Percentiles rank a stretch among this genome's conserved stretches.
Evolutionary conservation across 1,140 invertebrate species (phyloP).

Genomic region (Batillaria attramentaria): DNA sequence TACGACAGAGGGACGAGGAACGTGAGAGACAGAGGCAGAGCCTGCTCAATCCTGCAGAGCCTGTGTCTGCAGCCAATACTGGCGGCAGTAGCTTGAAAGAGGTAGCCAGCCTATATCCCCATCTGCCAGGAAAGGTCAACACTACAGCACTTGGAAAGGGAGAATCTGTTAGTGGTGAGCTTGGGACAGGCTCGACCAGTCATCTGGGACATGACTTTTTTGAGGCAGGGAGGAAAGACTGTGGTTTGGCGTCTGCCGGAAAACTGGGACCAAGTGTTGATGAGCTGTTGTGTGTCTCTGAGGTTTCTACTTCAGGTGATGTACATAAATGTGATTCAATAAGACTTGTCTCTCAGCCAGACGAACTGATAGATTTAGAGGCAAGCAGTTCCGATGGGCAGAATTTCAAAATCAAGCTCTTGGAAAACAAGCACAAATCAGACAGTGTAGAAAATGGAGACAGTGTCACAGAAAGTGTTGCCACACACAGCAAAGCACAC

Average conservation of each 20-base stretch:
- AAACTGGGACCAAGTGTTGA: background rate
- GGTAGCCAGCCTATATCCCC: too few species aligned
- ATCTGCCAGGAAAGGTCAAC: background rate
- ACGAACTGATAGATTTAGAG: too few species aligned
- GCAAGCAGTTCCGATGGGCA: too few species aligned
- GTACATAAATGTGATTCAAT: too few species aligned
- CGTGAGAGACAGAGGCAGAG: background rate
- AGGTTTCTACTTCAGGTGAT: background rate
- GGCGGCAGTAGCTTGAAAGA: background rate
- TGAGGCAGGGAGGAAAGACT: too few species aligned
- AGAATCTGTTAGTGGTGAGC: background rate
- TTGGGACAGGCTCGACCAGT: background rate
- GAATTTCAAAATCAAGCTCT: background rate
- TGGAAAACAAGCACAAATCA: background rate
- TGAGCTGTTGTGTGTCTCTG: constrained; percentile 2
- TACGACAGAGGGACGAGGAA: background rate
- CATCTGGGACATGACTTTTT: too few species aligned
- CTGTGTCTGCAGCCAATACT: background rate
- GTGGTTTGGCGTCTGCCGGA: background rate
- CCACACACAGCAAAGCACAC: background rate
- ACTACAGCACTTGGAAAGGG: too few species aligned
- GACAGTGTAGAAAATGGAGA: background rate
- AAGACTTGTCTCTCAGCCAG: background rate
- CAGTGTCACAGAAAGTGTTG: background rate
- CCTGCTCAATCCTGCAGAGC: background rate